Evolutionary conservation across 2,888 invertebrate species (phyloP).

Genomic region (Nomada ferruginata): DNA sequence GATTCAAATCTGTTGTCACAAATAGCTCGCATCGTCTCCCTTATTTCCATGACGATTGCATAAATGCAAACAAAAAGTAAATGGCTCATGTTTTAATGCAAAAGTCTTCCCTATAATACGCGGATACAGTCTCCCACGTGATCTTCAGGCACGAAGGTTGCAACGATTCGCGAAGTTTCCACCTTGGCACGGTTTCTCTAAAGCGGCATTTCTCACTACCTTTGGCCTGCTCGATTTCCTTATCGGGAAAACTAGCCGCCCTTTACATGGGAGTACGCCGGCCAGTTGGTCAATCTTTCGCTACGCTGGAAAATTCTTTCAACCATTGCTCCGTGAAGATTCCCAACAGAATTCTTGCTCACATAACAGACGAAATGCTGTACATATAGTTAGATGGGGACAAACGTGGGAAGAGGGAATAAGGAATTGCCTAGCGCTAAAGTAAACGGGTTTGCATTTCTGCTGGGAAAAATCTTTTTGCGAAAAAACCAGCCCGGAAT

Average conservation of each 20-base stretch:
- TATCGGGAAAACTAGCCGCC: conserved; percentile 76
- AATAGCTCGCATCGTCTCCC: no score
- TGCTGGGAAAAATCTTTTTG: neutral
- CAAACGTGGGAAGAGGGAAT: no score
- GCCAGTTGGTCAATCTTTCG: conserved; percentile 52
- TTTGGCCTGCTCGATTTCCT: conserved; percentile 71
- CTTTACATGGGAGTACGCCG: conserved; percentile 57
- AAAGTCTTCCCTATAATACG: neutral
- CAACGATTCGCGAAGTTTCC: conserved; percentile 67
- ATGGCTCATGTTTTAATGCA: neutral
- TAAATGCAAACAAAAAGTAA: neutral
- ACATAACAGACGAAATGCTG: neutral
- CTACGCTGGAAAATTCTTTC: conserved; percentile 26
- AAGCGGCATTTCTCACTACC: conserved; percentile 65
- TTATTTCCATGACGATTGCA: no score
- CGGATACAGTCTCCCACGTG: conserved; percentile 18
- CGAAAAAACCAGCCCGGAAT: neutral
- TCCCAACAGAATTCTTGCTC: conserved; percentile 6
- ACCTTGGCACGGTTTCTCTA: conserved; percentile 80
- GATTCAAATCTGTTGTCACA: no score
- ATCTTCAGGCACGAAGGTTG: conserved; percentile 59
- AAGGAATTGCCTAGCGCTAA: neutral
- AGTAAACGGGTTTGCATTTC: neutral
- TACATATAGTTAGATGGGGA: neutral
- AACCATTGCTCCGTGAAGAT: conserved; percentile 26